Conservation (phyloP, 2,888 invertebrate species). For the Epinotia brunnichana region DNA sequence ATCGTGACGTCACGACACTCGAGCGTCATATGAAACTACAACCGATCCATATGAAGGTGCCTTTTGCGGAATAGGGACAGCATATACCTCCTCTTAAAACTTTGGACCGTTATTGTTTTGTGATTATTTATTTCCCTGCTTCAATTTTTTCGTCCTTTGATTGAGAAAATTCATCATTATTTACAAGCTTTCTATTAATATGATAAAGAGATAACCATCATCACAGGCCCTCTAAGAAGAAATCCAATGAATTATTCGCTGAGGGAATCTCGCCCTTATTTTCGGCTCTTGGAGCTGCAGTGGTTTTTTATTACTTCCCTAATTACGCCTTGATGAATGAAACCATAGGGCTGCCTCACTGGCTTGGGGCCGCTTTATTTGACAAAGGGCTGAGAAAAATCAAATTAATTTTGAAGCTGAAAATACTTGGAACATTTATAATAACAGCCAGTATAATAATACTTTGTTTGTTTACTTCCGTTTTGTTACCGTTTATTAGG, state of each 20-base stretch:
- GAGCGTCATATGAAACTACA: no score
- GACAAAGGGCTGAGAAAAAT: constrained; percentile 29
- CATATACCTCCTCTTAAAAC: no score
- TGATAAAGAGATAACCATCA: background rate
- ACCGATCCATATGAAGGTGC: no score
- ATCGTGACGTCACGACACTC: no score
- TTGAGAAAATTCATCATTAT: no score
- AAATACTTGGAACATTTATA: constrained; percentile 4
- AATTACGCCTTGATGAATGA: constrained; percentile 39
- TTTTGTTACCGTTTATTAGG: background rate
- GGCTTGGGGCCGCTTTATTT: constrained; percentile 18
- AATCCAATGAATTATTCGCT: background rate
- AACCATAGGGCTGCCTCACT: constrained; percentile 26
- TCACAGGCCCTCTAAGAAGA: background rate
- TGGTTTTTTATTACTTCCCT: constrained; percentile 36
- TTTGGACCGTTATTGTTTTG: no score
- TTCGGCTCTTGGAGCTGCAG: constrained; percentile 5
- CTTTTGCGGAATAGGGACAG: no score
- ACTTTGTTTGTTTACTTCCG: background rate
- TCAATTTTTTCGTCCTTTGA: no score
- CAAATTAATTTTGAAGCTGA: constrained; percentile 12
- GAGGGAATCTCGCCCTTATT: background rate
- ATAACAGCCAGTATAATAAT: constrained; percentile 15
- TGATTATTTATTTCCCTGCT: no score
- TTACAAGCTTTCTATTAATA: no score